Conservation (phyloP, 2,113 vertebrate species). For the Phylloscopus trochilus region DNA sequence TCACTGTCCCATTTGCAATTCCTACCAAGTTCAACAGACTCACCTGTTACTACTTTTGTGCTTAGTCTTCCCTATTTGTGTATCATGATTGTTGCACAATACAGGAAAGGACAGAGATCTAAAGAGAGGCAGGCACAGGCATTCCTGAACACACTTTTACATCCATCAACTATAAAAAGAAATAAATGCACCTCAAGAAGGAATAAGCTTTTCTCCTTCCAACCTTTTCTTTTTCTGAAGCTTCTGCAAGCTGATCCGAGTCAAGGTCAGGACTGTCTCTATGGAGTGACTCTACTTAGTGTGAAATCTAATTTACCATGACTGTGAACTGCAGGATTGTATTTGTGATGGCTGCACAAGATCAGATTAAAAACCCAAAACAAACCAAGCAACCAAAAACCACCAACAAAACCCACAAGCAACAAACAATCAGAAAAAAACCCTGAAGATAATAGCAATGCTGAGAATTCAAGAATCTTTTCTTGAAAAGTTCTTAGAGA, state of each 20-base stretch:
- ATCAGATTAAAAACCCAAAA: not conserved
- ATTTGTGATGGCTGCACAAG: not conserved
- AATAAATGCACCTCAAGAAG: not conserved
- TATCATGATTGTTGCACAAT: not conserved
- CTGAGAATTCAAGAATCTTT: not conserved
- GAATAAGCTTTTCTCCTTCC: not conserved
- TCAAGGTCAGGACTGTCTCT: not conserved
- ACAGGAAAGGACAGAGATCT: not conserved
- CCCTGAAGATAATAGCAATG: not conserved
- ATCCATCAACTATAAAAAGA: not conserved
- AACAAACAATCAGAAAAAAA: not conserved
- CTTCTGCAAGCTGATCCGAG: not conserved
- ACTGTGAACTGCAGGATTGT: not conserved
- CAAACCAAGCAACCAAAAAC: not conserved
- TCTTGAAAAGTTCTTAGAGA: not conserved
- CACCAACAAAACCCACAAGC: not conserved
- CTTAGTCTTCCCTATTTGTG: not conserved
- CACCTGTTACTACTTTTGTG: not conserved
- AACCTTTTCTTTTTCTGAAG: not conserved
- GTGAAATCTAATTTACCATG: slow-evolving; percentile 2
- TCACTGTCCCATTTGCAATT: not conserved
- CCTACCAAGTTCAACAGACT: not conserved
- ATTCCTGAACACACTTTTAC: not conserved
- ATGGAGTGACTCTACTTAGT: not conserved
- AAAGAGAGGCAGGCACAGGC: not conserved